Base-by-base conservation (phyloP, 2,888 invertebrate species). In the Acanthosepion esculentum region DNA sequence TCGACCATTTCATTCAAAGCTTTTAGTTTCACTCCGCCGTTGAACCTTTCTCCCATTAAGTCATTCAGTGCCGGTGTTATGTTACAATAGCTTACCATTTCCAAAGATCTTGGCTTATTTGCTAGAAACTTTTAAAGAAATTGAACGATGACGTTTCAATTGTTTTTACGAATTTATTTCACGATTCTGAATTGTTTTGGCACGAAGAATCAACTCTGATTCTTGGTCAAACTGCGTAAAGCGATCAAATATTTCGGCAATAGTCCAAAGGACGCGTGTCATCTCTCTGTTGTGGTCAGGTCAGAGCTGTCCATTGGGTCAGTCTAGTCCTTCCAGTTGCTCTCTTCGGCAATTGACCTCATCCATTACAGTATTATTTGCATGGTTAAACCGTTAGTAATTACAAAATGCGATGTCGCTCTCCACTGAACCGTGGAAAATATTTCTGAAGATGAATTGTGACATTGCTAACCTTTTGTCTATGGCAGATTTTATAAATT, bases 91-190 rank as follows among this genome's bases (percentile, higher is more conserved):
- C 55, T 20, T 23, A 20, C 59, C 23, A 59, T 59, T 59, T 7
- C 7, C 20, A 59, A 59, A 5, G 7, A 20, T 59, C 59, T 59
- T 59, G 59, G 78, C 33, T 78, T 33, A 33, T 33, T 78, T 33
- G n/a, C 1, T 10, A n/a, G n/a, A 78, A 78, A 78, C 78, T 78
- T 78, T 33, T 33, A 18, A 12, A 78, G 78, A 78, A n/a, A 78
- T 78, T 10, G n/a, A n/a, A n/a, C 15, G n/a, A 78, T 15, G 78
- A 33, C 78, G 78, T 78, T 33, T 78, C 78, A 78, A 33, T 78
- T 78, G 78, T 78, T 78, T 78, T 78, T 78, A n/a, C 33, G n/a
- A 78, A 78, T 78, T 78, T 78, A 78, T 78, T 78, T 78, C 78
- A n/a, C n/a, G 78, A 78, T 78, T 78, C 12, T 78, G 78, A 78